Evolutionary conservation across 2,888 invertebrate genomes (phyloP), one percentile per base, ranked within the genome.

Genomic region (Drosophila niveifrons): DNA sequence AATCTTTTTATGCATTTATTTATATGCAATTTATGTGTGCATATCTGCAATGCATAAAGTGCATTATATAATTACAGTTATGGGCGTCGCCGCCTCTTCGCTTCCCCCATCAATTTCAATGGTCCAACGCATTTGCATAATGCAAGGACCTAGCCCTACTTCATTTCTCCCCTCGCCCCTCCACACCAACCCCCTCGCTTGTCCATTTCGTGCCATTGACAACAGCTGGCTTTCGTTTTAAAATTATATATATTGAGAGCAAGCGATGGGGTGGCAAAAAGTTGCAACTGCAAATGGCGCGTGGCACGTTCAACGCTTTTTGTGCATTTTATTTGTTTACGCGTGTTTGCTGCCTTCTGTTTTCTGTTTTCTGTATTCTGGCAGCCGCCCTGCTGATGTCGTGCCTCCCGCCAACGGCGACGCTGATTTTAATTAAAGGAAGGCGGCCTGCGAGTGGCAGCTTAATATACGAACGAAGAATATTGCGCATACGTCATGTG

Each of bases 1-100:
- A 56, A 63, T 63, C 47, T 31, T 29, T 47, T 39, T 36, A 48
- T 48, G 48, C 15, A 58, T 39, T 39, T 62, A 55, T 55, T 36
- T 62, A 62, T 56, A 17, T 56, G 50, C n/a, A 56, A 56, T 50
- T 53, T 53, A 62, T 62, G 43, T 62, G 43, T 47, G 47, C 41
- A 55, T 56, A 46, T 23, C 15, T 62, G 17, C 61, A 69, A 61
- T 76, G 80, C 70, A 65, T 51, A 63, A 78, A 82, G 69, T 74
- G 79, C 82, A 72, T 85, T 82, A 76, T 72, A 80, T 83, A 83
- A 83, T 88, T 83, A 86, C 83, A 86, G 78, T 77, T 82, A 72
- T 80, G 72, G 41, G 55, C 46, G 34, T 29, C 28, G 52, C 47
- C 68, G 66, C 53, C 8, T 72, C 88, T 88, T 88, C 66, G 85